Evolutionary conservation across 2,797 vertebrate genomes (phyloP).

Genomic region (Centroberyx gerrardi): DNA sequence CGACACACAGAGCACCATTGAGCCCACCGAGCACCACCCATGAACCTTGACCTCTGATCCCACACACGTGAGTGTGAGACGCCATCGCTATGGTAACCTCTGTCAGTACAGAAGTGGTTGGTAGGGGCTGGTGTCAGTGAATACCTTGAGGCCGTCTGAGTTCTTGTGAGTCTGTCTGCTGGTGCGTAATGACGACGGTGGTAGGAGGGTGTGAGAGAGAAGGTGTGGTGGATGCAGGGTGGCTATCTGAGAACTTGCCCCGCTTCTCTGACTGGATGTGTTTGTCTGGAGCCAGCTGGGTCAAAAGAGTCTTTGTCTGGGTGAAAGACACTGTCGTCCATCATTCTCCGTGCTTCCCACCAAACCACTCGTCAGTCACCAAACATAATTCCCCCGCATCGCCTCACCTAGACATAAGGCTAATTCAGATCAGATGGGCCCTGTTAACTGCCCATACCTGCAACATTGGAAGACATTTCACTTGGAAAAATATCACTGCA

Average conservation of each 20-base stretch:
- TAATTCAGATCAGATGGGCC: constrained; percentile 43
- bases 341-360: constrained; percentile 59
- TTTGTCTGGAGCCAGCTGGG: constrained; percentile 57
- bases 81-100: constrained; percentile 68
- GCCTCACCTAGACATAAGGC: constrained; percentile 50
- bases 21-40: constrained; percentile 69
- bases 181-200: constrained; percentile 47
- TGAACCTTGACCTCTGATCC: constrained; percentile 84
- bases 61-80: constrained; percentile 81
- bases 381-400: constrained; percentile 27
- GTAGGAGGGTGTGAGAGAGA: constrained; percentile 69
- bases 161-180: constrained; percentile 56
- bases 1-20: constrained; percentile 83
- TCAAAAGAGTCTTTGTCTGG: constrained; percentile 76
- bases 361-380: constrained; percentile 42
- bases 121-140: constrained; percentile 43
- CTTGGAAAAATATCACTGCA: constrained; percentile 15
- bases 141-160: constrained; percentile 31
- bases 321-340: constrained; percentile 45
- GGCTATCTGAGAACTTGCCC: constrained; percentile 45
- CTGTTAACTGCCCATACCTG: constrained; percentile 3
- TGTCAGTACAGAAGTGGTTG: constrained; percentile 55
- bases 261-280: constrained; percentile 21
- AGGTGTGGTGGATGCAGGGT: constrained; percentile 35
- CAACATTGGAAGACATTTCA: constrained; percentile 13